phyloP scores from a whole-genome alignment of 1,140 invertebrate genomes.

The Drosophila parvula region DNA sequence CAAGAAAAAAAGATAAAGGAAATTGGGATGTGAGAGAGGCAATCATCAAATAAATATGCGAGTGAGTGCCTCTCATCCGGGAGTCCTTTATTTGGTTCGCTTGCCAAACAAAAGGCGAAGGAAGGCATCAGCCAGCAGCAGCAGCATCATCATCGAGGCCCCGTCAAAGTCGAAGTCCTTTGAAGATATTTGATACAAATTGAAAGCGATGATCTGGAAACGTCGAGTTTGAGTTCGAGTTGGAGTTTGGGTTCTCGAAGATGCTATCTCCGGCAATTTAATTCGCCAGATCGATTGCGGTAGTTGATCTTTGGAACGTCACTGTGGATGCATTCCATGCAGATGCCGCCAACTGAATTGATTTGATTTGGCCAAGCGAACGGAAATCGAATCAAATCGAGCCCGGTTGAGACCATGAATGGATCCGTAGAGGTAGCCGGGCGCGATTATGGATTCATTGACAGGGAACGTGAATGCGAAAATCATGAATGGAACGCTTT shows the following conservation, averaged over 20 bases:
- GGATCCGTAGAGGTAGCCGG: constrained; percentile 17
- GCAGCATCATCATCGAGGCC: constrained; percentile 25
- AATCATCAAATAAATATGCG: constrained; percentile 49
- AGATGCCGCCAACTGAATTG: constrained; percentile 11
- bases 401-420: constrained; percentile 13
- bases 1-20: constrained; percentile 4
- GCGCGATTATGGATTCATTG: constrained; percentile 38
- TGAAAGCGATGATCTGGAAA: constrained; percentile 79
- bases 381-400: constrained; percentile 21
- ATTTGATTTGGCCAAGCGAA: constrained; percentile 36
- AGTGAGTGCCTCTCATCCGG: constrained; percentile 46
- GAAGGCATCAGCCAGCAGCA: constrained; percentile 5
- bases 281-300: constrained; percentile 54
- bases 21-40: constrained; percentile 36
- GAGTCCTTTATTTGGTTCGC: constrained; percentile 31
- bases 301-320: constrained; percentile 53
- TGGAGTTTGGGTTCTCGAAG: constrained; percentile 41
- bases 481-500: constrained; percentile 20
- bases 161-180: constrained; percentile 61
- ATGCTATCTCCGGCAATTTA: constrained; percentile 16
- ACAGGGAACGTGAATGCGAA: constrained; percentile 1
- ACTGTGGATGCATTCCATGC: constrained; percentile 21
- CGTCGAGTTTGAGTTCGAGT: constrained; percentile 56
- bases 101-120: constrained; percentile 4
- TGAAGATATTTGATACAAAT: constrained; percentile 77